phyloP scores from a whole-genome alignment of 2,797 vertebrate genomes.

The Falco peregrinus region DNA sequence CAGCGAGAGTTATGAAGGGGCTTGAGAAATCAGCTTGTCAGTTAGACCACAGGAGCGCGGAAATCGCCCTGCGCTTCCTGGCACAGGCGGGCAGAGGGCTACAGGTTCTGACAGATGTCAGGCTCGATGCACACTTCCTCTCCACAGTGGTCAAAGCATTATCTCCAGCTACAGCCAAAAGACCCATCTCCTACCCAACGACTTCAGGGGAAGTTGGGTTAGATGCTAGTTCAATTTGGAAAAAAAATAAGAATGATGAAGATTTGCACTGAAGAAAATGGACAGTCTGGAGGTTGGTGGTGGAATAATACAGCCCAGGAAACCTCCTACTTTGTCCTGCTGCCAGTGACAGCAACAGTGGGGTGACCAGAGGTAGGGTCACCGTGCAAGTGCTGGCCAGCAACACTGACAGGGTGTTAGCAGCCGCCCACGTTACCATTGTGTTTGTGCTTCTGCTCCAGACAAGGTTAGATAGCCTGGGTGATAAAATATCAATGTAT shows the following conservation, averaged over 20 bases:
- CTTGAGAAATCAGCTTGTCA: slow-evolving; percentile 40
- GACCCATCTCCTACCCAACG: neutral
- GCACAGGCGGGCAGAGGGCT: neutral
- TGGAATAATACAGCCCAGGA: neutral
- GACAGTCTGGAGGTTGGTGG: neutral
- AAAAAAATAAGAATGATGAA: neutral
- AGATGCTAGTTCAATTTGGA: neutral
- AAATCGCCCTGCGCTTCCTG: neutral
- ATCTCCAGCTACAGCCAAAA: neutral
- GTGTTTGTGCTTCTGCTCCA: neutral
- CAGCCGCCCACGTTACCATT: neutral
- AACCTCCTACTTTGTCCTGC: neutral
- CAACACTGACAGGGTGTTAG: accelerated
- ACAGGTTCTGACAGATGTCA: neutral
- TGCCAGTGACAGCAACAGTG: neutral
- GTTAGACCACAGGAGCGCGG: slow-evolving; percentile 30
- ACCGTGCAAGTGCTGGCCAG: accelerated
- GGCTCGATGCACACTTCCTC: neutral
- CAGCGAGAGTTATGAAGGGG: neutral
- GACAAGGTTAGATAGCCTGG: neutral
- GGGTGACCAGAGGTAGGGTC: neutral
- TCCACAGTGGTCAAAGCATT: neutral
- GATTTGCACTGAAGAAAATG: neutral
- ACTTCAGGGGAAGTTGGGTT: neutral
- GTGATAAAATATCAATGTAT: accelerated